Evolutionary conservation across 2,113 vertebrate species (phyloP).

Genomic region (Xiphophorus maculatus): DNA sequence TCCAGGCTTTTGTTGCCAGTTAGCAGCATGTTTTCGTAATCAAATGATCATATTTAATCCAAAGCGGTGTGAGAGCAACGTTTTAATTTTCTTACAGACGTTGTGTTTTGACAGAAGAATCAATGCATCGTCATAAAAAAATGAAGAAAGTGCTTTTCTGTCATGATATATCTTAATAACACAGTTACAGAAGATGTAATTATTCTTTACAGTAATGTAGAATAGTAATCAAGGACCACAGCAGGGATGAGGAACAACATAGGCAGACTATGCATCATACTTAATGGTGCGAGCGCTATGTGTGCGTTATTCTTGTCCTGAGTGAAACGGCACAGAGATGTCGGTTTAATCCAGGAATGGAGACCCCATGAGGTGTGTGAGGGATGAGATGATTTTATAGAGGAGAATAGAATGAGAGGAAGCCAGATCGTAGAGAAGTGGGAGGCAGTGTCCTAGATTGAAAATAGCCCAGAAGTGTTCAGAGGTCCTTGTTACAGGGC

Average conservation of each 20-base stretch:
- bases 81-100: neutral
- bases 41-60: neutral
- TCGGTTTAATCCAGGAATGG: conserved; percentile 43
- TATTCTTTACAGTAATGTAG: neutral
- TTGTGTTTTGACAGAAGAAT: neutral
- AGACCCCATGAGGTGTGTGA: conserved; percentile 46
- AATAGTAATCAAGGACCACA: conserved; percentile 3
- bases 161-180: neutral
- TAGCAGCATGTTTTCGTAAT: neutral
- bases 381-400: conserved; percentile 58
- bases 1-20: conserved; percentile 18
- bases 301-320: conserved; percentile 28
- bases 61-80: neutral
- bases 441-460: conserved; percentile 67
- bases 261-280: conserved; percentile 23
- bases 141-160: neutral
- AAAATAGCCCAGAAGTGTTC: conserved; percentile 67
- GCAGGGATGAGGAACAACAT: conserved; percentile 8
- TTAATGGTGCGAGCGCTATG: conserved; percentile 8
- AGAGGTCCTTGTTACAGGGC: conserved; percentile 45
- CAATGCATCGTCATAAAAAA: neutral
- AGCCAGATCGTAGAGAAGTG: conserved; percentile 30
- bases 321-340: conserved; percentile 22
- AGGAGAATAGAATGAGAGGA: conserved; percentile 34
- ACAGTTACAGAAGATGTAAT: neutral